Conservation (phyloP, 2,888 invertebrate genomes). For the Spatulosminthurus flaviceps region DNA sequence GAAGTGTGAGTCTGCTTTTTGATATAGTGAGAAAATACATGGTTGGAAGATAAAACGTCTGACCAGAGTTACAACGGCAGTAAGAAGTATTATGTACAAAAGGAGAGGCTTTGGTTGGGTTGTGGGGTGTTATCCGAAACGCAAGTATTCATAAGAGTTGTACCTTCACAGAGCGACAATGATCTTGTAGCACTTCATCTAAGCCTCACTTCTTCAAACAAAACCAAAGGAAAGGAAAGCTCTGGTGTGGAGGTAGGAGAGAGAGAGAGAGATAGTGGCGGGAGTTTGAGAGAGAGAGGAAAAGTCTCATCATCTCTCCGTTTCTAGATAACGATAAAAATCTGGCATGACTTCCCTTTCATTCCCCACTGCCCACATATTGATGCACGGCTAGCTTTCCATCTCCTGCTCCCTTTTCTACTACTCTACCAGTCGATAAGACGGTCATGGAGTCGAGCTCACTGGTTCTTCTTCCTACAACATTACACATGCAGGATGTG, state of each 20-base stretch:
- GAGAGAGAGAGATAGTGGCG: constrained; percentile 22
- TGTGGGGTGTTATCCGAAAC: constrained; percentile 12
- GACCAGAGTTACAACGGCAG: not conserved
- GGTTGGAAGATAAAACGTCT: not conserved
- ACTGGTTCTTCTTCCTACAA: not conserved
- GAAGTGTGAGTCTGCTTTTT: no score
- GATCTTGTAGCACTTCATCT: constrained; percentile 39
- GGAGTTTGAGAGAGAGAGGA: no score
- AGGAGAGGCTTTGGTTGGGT: not conserved
- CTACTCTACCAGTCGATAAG: constrained; percentile 7
- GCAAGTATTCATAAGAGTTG: constrained; percentile 18
- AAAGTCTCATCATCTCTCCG: constrained; percentile 42
- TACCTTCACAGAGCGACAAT: constrained; percentile 9
- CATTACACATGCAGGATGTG: not conserved
- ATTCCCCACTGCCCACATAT: not conserved
- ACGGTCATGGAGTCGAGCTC: not conserved
- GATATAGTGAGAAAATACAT: no score
- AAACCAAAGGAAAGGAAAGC: constrained; percentile 23
- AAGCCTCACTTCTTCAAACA: constrained; percentile 25
- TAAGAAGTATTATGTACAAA: not conserved
- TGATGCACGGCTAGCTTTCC: not conserved
- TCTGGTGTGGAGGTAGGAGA: not conserved
- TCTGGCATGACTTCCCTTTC: constrained; percentile 38
- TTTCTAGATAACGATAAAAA: constrained; percentile 41
- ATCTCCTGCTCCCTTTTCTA: no score